Evolutionary conservation across 2,888 invertebrate species (phyloP), one percentile per base, ranked within the genome.

Genomic region (Rotaria sp.): DNA sequence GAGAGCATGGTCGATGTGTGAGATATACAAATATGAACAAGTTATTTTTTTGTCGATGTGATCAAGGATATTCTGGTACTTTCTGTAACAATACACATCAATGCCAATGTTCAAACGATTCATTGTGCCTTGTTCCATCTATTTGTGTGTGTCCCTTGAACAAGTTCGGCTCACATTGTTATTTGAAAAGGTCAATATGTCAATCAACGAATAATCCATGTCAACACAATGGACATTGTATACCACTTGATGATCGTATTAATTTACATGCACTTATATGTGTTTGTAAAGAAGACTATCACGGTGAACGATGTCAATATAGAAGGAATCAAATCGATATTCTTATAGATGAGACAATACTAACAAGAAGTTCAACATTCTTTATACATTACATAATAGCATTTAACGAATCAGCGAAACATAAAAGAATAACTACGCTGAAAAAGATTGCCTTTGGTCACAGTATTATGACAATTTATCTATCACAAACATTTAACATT

Each of bases 181-280:
- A 75, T 45, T 41, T 75, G 26, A 41, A 75, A 75, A 41, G 38
- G 41, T 41, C 24, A 30, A 41, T 24, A 41, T 75, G 75, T 75
- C 75, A 75, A 75, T 30, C 41, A 75, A 24, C 45, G 38, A 75
- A 75, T 13, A 75, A 38, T 38, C 41, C 41, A 75, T 75, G 75
- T 41, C 21, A 75, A 41, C 41, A 75, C 24, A 75, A 75, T 75
- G 75, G 75, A 75, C 1, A 45, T 41, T 75, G 75, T 75, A 45
- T 75, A 45, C 75, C 75, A 10, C 41, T 24, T 45, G 75, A 75
- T 75, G 38, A 75, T 75, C 75, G 75, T 41, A 75, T 75, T 75
- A 26, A 3, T 75, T 30, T 35, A 41, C 35, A 41, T 24, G 41
- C 8, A 38, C 26, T 75, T 75, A 75, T 38, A 3, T 75, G 75